These are phyloP conservation scores for Thereva unica DNA, from an alignment of 2,888 invertebrate species.

Conservation along the genomic window DNA sequence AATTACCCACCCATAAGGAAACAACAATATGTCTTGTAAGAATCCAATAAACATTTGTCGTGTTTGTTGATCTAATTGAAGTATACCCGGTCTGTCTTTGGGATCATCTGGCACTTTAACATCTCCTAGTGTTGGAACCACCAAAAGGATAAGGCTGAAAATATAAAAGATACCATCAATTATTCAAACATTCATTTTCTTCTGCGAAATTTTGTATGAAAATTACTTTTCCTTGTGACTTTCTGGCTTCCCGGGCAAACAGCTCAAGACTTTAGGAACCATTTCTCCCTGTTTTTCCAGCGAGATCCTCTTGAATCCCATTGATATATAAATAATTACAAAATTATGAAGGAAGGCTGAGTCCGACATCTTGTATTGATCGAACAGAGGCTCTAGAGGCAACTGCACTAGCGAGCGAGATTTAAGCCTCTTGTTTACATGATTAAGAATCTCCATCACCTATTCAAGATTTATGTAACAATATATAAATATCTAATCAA, in stretches of 20 bases:
- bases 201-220: no score
- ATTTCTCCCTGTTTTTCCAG: conserved; percentile 74
- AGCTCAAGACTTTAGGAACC: conserved; percentile 74
- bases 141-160: conserved; percentile 74
- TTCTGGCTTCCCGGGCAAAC: conserved; percentile 78
- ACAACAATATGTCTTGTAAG: conserved; percentile 78
- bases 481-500: background rate
- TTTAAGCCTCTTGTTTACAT: conserved; percentile 88
- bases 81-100: conserved; percentile 65
- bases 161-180: conserved; percentile 37
- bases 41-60: conserved; percentile 66
- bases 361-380: conserved; percentile 79
- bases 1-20: conserved; percentile 78
- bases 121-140: conserved; percentile 78
- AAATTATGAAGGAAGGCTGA: conserved; percentile 84
- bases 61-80: conserved; percentile 72
- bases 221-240: conserved; percentile 77
- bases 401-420: conserved; percentile 81
- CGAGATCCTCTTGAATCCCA: conserved; percentile 84
- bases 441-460: conserved; percentile 91
- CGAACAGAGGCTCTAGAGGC: conserved; percentile 80
- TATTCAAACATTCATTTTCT: background rate
- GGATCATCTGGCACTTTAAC: conserved; percentile 67
- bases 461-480: conserved; percentile 51
- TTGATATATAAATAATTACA: conserved; percentile 88